Conservation (phyloP, 37 sponge, comb jelly and placozoan species). For the Halisarca cf. caerulea region DNA sequence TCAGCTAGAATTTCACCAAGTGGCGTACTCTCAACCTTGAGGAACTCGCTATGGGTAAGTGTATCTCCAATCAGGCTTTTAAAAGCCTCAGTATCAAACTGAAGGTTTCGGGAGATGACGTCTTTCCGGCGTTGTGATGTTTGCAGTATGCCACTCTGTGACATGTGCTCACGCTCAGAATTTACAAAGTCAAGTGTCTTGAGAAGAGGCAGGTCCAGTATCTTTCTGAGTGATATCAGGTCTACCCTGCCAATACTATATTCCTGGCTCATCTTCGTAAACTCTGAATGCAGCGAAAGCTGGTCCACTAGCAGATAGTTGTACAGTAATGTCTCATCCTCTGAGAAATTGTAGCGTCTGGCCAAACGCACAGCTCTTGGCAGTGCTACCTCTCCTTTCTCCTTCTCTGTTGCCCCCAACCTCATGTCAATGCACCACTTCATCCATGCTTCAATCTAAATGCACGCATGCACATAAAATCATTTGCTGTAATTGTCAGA, state of each 20-base stretch:
- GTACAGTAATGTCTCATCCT: conserved; percentile 55
- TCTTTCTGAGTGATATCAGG: not conserved
- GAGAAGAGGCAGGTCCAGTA: not conserved
- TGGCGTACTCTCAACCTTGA: conserved; percentile 76
- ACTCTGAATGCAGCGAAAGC: not conserved
- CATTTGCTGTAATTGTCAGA: no score
- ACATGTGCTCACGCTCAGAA: not conserved
- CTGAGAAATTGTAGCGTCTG: conserved; percentile 50
- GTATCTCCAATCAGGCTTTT: conserved; percentile 63
- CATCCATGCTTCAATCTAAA: conserved; percentile 47
- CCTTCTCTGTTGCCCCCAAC: conserved; percentile 55
- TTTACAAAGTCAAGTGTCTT: not conserved
- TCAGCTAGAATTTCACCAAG: conserved; percentile 76
- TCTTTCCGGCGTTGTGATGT: conserved; percentile 70
- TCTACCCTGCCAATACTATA: not conserved
- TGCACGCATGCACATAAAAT: no score
- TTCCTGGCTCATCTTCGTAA: no score
- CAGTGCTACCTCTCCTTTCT: conserved; percentile 51
- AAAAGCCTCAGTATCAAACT: conserved; percentile 50
- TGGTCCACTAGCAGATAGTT: conserved; percentile 45
- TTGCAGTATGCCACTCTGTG: conserved; percentile 66
- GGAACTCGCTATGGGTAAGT: conserved; percentile 56
- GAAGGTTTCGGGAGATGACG: conserved; percentile 43
- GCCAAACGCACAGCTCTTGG: conserved; percentile 65
- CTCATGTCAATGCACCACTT: conserved; percentile 34